Conservation (phyloP, 92 coral and sea anemone species). For the Zoanthus sansibaricus region DNA sequence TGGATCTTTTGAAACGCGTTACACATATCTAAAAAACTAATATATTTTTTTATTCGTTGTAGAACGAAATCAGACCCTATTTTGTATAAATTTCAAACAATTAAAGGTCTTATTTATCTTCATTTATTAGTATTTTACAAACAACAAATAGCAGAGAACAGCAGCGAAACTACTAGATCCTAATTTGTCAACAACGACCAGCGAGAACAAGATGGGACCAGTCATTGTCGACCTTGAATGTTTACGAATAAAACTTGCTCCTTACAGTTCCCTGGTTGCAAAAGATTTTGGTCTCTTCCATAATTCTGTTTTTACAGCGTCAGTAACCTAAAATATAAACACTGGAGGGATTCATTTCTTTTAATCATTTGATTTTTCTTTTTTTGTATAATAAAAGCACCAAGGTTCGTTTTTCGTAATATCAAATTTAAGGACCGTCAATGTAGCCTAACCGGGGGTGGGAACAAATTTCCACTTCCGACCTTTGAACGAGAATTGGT, state of each 20-base stretch:
- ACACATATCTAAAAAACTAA: too few relatives aligned
- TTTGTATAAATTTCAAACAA: too few relatives aligned
- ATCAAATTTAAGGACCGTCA: neutral
- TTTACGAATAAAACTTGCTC: neutral
- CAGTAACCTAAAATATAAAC: neutral
- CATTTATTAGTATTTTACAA: too few relatives aligned
- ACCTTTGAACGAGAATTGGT: constrained; percentile 42
- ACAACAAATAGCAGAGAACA: too few relatives aligned
- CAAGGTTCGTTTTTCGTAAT: neutral
- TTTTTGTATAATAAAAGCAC: neutral
- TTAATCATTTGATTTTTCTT: neutral
- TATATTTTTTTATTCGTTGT: too few relatives aligned
- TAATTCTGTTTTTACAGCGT: neutral
- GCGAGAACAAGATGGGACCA: too few relatives aligned
- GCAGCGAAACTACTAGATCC: too few relatives aligned
- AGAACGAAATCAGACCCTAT: too few relatives aligned
- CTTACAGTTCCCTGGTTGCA: neutral
- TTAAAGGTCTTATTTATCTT: too few relatives aligned
- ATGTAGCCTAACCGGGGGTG: constrained; percentile 4
- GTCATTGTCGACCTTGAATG: neutral
- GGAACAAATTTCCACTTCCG: neutral
- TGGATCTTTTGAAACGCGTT: too few relatives aligned
- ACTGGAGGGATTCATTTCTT: neutral
- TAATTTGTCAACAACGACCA: too few relatives aligned
- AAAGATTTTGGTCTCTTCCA: neutral